A percentile compares a stretch with the other conserved stretches of the same genome.
Evolutionary conservation across 2,113 vertebrate species (phyloP).

Genomic region (Prinia subflava): DNA sequence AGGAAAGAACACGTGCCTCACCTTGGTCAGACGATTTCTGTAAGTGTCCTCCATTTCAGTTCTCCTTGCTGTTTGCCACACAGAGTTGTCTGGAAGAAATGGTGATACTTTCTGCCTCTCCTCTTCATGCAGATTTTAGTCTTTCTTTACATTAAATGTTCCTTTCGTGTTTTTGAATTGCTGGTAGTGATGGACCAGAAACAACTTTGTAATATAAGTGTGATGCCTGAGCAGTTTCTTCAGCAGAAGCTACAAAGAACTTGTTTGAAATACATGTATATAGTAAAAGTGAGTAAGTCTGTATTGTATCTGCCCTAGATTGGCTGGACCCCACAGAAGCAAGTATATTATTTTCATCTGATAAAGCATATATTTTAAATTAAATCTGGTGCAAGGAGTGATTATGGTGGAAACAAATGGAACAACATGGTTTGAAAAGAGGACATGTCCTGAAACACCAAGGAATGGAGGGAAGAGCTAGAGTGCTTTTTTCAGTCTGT

Average conservation of each 20-base stretch:
- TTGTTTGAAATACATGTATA: background rate
- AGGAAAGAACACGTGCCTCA: background rate
- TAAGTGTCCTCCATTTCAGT: background rate
- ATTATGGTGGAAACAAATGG: background rate
- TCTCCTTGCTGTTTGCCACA: background rate
- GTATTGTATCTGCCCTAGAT: background rate
- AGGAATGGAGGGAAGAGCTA: background rate
- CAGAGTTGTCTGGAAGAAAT: background rate
- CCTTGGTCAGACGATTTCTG: accelerated
- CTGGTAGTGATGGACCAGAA: background rate
- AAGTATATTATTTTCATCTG: background rate
- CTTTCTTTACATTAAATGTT: background rate
- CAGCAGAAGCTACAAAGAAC: background rate
- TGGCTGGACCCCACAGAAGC: background rate
- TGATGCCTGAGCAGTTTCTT: background rate
- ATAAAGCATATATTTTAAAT: background rate
- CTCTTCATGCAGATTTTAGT: background rate
- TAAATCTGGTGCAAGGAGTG: background rate
- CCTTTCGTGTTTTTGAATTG: background rate
- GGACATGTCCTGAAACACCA: background rate
- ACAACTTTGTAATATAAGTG: background rate
- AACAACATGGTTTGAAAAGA: background rate
- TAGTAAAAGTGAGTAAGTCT: background rate
- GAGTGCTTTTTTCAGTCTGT: background rate
- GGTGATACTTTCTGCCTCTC: background rate